Evolutionary conservation across 2,797 vertebrate genomes (phyloP).

Genomic region (Channallabes apus): DNA sequence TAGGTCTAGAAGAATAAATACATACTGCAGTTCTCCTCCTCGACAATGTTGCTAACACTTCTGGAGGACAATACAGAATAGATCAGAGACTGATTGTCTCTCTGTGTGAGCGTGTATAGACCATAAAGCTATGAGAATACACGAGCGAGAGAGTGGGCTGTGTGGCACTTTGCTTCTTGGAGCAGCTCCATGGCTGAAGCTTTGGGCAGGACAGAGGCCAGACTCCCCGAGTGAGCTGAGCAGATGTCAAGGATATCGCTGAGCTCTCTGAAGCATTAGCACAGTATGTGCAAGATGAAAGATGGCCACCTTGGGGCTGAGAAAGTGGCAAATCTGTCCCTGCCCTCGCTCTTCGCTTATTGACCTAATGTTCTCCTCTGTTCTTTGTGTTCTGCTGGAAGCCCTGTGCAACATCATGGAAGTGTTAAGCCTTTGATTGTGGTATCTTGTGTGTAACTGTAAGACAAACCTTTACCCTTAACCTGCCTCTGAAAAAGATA

Average conservation of each 20-base stretch:
- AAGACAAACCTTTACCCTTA: slow-evolving; percentile 9
- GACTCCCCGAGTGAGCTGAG: slow-evolving; percentile 65
- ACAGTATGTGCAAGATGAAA: slow-evolving; percentile 71
- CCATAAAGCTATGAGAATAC: slow-evolving; percentile 16
- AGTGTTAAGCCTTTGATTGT: slow-evolving; percentile 25
- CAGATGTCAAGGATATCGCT: slow-evolving; percentile 75
- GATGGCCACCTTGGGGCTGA: slow-evolving; percentile 67
- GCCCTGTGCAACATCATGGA: slow-evolving; percentile 6
- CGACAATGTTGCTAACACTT: slow-evolving; percentile 23
- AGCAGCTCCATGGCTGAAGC: slow-evolving; percentile 55
- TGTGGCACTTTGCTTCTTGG: slow-evolving; percentile 53
- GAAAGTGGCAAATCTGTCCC: slow-evolving; percentile 64
- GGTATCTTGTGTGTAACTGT: background rate
- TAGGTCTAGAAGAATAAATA: slow-evolving; percentile 22
- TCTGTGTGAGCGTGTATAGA: slow-evolving; percentile 10
- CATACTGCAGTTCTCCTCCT: background rate
- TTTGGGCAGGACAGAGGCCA: slow-evolving; percentile 65
- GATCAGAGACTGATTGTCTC: background rate
- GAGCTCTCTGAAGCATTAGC: slow-evolving; percentile 72
- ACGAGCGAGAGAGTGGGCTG: slow-evolving; percentile 29
- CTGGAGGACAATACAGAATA: slow-evolving; percentile 24
- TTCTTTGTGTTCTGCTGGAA: slow-evolving; percentile 16
- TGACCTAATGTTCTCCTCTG: slow-evolving; percentile 58
- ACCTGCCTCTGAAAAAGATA: slow-evolving; percentile 34
- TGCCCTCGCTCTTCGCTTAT: slow-evolving; percentile 55